Evolutionary conservation across 1,140 invertebrate species (phyloP), one percentile per base, ranked within the genome.

Genomic region (Apis dorsata): DNA sequence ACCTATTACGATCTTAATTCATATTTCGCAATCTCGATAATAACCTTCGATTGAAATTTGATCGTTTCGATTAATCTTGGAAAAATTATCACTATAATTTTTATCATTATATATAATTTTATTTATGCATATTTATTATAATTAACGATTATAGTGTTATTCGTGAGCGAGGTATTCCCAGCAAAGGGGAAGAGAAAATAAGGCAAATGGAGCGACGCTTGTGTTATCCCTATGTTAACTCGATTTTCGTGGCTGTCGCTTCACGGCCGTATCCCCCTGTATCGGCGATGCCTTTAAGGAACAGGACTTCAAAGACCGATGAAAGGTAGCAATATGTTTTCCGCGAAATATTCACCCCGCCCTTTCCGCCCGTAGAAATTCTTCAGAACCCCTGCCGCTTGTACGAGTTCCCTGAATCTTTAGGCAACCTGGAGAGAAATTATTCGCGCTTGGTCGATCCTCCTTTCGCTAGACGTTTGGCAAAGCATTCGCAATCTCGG

Each of bases 1-100:
- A 59, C 51, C 63, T 63, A 86, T 82, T 85, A 85, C 77, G 49
- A 34, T 90, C 91, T 93, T 92, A 91, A 92, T 92, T 91, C 90
- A 91, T 92, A 91, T 91, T 88, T 81, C 70, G 24, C 74, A 89
- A 90, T 34, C 70, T 55, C 75, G 71, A 72, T 17, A 34, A 34
- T 3, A 34, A 34, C 34, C 34, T 34, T 34, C 3, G 34, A 34
- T 34, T 2, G 34, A 34, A 34, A 34, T 2, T 34, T 3, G 34
- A 34, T 34, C 34, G 34, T 34, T 34, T 34, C 34, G 34, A 34
- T 34, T 34, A 34, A 34, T 4, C 34, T 34, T 34, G 34, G 34
- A 34, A 34, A 34, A 34, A 34, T 24, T 24, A 24, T 24, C 24
- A 24, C 24, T 24, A 24, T 24, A 24, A 24, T 24, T 24, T 24